Conservation (phyloP, 2,113 vertebrate genomes). For the Thomomys bottae region DNA sequence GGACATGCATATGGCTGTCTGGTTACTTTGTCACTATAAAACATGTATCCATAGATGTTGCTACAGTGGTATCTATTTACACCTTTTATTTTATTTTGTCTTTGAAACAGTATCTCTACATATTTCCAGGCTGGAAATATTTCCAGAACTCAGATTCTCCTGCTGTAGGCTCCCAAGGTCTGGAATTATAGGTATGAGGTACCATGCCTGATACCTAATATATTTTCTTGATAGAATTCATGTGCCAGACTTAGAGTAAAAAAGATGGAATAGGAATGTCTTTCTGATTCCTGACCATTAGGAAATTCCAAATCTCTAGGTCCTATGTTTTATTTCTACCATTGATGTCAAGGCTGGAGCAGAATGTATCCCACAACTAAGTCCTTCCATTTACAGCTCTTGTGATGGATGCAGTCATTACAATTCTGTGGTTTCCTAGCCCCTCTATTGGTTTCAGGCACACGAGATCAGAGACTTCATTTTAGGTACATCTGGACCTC, state of each 20-base stretch:
- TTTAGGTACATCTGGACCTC: background rate
- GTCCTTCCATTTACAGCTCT: background rate
- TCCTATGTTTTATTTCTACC: background rate
- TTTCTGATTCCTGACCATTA: constrained; percentile 14
- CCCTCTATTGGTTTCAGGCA: background rate
- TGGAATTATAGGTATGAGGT: background rate
- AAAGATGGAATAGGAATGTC: background rate
- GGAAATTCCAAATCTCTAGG: background rate
- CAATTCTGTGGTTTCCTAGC: background rate
- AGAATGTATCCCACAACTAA: background rate
- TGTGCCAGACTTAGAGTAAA: background rate
- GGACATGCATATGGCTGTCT: background rate
- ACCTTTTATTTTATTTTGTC: background rate
- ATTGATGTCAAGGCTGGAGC: background rate
- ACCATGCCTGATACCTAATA: background rate
- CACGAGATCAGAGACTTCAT: background rate
- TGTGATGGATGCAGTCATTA: background rate
- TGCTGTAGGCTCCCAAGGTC: no score
- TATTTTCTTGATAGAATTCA: constrained; percentile 9
- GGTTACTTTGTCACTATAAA: background rate
- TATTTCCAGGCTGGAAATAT: background rate
- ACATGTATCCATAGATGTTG: no score
- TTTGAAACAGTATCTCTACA: background rate
- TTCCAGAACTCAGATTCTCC: background rate
- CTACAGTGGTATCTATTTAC: no score